Evolutionary conservation across 2,888 invertebrate genomes (phyloP), one percentile per base, ranked within the genome.

Genomic region (Standfussiana lucernea): DNA sequence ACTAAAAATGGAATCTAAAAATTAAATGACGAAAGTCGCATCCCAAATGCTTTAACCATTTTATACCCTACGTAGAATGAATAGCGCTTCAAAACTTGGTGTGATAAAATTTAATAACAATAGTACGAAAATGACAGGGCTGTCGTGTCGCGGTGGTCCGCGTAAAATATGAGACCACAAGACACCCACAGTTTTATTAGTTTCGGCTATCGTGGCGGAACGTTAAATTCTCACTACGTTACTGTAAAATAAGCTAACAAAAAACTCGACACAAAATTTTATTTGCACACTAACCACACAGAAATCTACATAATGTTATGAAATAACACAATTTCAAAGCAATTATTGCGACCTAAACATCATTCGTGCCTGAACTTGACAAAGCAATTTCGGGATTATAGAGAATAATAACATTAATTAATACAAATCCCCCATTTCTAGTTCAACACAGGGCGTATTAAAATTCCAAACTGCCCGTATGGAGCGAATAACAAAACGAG

Each of bases 401-500:
- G 50, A 65, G 78, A 82, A 82, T 72, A 88, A 88, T 77, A 75
- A 77, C 62, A 72, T 83, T 83, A 74, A 80, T 79, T 81, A 85
- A 75, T 75, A 68, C 71, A 82, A 79, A 86, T 87, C 72, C 75
- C 28, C 66, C 37, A 75, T 82, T 82, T 62, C 72, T 72, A 78
- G 42, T 74, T 77, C 40, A 77, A 88, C 66, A 72, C 47, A 65
- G 35, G 61, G 24, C 64, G 70, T 87, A 78, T 86, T 80, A 80
- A 80, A 86, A 78, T 86, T 83, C 75, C 47, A 75, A 88, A 85
- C 88, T 87, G 81, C 79, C 84, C 82, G 88, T 84, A 88, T 86
- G 84, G 82, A 87, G 77, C 81, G 89, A 90, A 91, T 88, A 92
- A 89, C 90, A 90, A 90, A 89, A 88, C 83, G 83, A 84, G 83